These are phyloP conservation scores for Habroteleia sp. DNA, from an alignment of 2,888 invertebrate genomes.

Conservation along the genomic window DNA sequence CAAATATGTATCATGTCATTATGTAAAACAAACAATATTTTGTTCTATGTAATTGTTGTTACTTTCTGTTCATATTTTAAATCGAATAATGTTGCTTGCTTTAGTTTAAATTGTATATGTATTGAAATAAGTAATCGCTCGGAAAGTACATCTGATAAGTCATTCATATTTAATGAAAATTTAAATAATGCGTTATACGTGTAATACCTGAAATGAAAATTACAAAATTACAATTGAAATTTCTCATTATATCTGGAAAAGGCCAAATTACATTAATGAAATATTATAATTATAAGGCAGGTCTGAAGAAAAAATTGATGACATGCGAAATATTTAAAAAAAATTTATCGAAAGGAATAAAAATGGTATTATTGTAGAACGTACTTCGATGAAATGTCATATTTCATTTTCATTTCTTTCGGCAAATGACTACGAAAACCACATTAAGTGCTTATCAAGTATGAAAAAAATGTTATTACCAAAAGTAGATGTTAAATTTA, in stretches of 20 bases:
- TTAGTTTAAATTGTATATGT: too few species aligned
- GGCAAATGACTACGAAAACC: conserved; percentile 10
- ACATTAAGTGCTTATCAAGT: conserved; percentile 44
- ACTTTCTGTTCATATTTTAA: too few species aligned
- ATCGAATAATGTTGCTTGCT: too few species aligned
- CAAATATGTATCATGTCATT: too few species aligned
- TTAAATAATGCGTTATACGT: too few species aligned
- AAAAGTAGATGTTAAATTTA: conserved; percentile 20
- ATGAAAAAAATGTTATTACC: conserved; percentile 14
- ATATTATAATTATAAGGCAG: conserved; percentile 26
- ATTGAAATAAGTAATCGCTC: too few species aligned
- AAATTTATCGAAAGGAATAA: conserved; percentile 35
- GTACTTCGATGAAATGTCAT: neutral
- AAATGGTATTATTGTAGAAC: conserved; percentile 5
- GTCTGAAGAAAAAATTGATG: conserved; percentile 35
- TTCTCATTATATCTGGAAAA: neutral
- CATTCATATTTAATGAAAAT: too few species aligned
- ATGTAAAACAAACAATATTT: too few species aligned
- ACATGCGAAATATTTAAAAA: conserved; percentile 40
- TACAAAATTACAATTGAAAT: conserved; percentile 8
- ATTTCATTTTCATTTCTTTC: conserved; percentile 29
- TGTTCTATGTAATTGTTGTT: too few species aligned
- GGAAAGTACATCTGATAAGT: too few species aligned
- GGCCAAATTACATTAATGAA: conserved; percentile 20
- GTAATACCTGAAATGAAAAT: conserved; percentile 9